Conservation (phyloP, 64 coral and sea anemone genomes). For the Montipora efflorescens region DNA sequence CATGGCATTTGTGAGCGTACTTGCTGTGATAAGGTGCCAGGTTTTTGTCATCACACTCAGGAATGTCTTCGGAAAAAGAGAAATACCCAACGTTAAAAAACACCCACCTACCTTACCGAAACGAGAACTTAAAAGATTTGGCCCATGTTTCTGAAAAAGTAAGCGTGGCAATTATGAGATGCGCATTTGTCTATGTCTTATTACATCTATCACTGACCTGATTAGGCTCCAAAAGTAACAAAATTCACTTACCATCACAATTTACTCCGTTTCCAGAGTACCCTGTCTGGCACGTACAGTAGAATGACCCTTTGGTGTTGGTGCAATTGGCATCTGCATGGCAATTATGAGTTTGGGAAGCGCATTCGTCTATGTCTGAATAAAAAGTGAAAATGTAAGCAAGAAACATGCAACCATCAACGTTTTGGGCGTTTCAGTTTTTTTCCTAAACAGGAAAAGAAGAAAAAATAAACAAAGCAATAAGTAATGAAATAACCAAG, state of each 20-base stretch:
- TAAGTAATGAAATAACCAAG: no score
- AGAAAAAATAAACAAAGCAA: no score
- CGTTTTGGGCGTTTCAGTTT: no score
- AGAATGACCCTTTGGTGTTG: conserved; percentile 78
- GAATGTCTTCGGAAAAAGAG: conserved; percentile 28
- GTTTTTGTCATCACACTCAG: conserved; percentile 47
- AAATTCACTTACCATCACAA: conserved; percentile 38
- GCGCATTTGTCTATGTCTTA: no score
- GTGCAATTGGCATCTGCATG: conserved; percentile 68
- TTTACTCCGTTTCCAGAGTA: conserved; percentile 77
- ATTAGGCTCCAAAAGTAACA: no score
- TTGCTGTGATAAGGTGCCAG: conserved; percentile 7
- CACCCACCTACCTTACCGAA: no score
- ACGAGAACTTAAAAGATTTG: no score
- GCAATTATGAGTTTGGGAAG: background rate
- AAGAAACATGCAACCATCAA: no score
- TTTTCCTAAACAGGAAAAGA: no score
- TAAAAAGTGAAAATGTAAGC: background rate
- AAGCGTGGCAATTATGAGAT: no score
- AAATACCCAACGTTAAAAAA: background rate
- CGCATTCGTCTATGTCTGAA: conserved; percentile 34
- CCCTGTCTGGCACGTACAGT: conserved; percentile 70
- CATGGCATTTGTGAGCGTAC: conserved; percentile 67
- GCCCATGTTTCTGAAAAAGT: no score
- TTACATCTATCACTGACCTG: no score